Evolutionary conservation across 2,113 vertebrate genomes (phyloP), one percentile per base, ranked within the genome.

Genomic region (Vanacampus margaritifer): DNA sequence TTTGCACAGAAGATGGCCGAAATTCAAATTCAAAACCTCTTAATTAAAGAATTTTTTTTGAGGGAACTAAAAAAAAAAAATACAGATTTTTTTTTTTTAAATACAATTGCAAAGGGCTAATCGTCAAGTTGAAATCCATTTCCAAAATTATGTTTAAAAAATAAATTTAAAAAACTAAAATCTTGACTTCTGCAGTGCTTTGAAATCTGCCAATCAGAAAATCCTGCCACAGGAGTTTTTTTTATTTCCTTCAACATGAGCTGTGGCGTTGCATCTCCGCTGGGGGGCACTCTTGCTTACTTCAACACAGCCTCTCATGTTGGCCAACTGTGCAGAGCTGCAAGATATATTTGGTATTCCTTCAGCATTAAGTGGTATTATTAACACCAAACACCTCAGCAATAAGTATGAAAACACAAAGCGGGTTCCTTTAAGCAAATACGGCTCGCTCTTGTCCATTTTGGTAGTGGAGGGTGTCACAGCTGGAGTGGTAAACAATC

Each of bases 231-330:
- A 8, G 48, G 11, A 28, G 7, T 1, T 5, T 8, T n/a, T 36
- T 36, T 5, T 6, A n/a, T 19, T n/a, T 1, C 35, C 19, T 23
- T 37, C 50, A 24, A 10, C 23, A 4, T 50, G 13, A 51, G 39
- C 14, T 32, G 10, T 23, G 12, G n/a, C 28, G 3, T 9, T 32
- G 14, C 0, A 13, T 53, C 14, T 69, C 84, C 85, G 83, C 71
- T 67, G 46, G 83, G 67, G 79, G 69, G 79, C 82, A 84, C 28
- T 80, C 68, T 76, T 83, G 81, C n/a, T 76, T 53, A 79, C 73
- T 51, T 11, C 56, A 73, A 67, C 16, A 21, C 13, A 53, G 45
- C 4, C 13, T 9, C 41, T 73, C 57, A 50, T 39, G 11, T 51
- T 36, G 54, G 26, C 54, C 54, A 17, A 17, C 26, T 57, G 60